Conservation (phyloP, 2,113 vertebrate species). For the Apodemus sylvaticus region DNA sequence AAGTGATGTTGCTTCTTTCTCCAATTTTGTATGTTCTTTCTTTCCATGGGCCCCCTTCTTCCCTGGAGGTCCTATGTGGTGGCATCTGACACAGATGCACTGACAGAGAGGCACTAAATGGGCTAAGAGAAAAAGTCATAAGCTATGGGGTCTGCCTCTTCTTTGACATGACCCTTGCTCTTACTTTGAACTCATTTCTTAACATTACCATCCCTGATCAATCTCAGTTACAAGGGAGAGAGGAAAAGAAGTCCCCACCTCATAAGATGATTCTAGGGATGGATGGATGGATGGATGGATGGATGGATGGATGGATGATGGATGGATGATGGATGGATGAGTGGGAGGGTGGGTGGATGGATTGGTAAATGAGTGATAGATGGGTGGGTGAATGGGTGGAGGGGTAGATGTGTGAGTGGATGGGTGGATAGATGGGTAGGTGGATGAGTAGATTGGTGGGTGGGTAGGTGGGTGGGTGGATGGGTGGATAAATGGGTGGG, state of each 20-base stretch:
- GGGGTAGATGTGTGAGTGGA: neutral
- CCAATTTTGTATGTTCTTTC: neutral
- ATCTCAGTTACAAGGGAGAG: neutral
- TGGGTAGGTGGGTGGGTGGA: neutral
- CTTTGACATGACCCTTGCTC: fast-evolving
- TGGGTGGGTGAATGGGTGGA: neutral
- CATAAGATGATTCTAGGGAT: neutral
- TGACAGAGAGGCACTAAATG: neutral
- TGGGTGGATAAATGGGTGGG: neutral
- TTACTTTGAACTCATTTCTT: neutral
- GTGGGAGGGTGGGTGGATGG: neutral
- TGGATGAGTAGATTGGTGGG: fast-evolving
- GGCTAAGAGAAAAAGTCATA: neutral
- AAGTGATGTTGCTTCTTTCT: neutral
- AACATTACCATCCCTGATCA: neutral
- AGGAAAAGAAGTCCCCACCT: neutral
- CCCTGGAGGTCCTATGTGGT: neutral
- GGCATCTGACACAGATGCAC: neutral
- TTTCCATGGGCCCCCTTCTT: neutral
- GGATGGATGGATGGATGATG: too few species aligned
- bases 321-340: neutral
- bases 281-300: neutral
- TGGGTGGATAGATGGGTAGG: neutral
- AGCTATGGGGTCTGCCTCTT: too few species aligned
- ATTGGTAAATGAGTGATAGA: neutral